A percentile compares a stretch with the other conserved stretches of the same genome.
These are phyloP conservation scores for Heliconius hermathena DNA, from an alignment of 1,140 invertebrate genomes.

Conservation along the genomic window DNA sequence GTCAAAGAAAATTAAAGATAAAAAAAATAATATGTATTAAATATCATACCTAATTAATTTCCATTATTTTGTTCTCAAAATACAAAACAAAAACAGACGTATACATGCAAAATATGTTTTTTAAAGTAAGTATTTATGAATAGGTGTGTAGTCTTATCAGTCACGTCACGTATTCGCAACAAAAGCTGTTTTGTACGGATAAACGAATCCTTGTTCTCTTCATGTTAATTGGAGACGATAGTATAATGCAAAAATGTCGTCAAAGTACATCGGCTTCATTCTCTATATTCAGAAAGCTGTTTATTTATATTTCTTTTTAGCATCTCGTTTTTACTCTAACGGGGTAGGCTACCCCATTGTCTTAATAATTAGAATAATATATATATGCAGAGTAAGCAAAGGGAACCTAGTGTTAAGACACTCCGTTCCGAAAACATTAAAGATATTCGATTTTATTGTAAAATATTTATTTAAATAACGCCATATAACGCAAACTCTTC, in stretches of 20 bases:
- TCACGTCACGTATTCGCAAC: conserved; percentile 47
- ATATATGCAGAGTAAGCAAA: too few species aligned
- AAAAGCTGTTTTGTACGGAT: conserved; percentile 52
- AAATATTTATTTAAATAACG: neutral
- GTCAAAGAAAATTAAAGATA: too few species aligned
- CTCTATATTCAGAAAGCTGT: neutral
- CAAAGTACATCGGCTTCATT: conserved; percentile 34
- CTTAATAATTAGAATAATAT: neutral
- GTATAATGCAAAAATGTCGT: conserved; percentile 32
- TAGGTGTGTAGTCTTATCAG: neutral
- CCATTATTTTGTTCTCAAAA: neutral
- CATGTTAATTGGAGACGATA: conserved; percentile 36
- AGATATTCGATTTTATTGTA: neutral
- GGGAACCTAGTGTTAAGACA: too few species aligned
- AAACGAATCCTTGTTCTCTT: conserved; percentile 49
- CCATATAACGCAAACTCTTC: neutral
- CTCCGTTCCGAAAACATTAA: neutral
- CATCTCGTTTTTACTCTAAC: too few species aligned
- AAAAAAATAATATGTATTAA: neutral
- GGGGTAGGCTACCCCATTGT: neutral
- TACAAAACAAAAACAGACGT: neutral
- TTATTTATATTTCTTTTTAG: too few species aligned
- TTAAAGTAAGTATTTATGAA: neutral
- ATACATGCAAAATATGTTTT: neutral
- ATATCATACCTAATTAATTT: neutral